phyloP scores from a whole-genome alignment of 2,797 vertebrate genomes.

The Geotrypetes seraphini region DNA sequence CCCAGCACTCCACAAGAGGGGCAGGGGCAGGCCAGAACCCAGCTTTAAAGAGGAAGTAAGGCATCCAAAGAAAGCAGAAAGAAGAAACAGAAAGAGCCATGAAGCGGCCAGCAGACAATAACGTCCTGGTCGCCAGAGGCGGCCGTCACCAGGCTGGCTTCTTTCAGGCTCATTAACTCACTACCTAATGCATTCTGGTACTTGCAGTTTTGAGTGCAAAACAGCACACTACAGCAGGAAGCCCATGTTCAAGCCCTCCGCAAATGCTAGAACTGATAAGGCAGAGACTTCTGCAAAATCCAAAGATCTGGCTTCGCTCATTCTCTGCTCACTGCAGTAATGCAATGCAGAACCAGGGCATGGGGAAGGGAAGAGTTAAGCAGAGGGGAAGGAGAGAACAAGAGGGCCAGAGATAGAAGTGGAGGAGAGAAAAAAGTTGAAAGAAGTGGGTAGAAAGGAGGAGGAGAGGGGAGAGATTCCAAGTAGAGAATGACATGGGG shows the following conservation, averaged over 20 bases:
- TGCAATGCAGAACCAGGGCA: constrained; percentile 8
- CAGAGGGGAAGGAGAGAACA: not conserved
- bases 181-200: too few relatives aligned
- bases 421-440: not conserved
- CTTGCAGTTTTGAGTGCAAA: too few relatives aligned
- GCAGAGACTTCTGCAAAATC: not conserved
- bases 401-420: not conserved
- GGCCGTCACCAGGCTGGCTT: too few relatives aligned
- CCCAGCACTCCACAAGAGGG: not conserved
- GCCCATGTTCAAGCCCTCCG: too few relatives aligned
- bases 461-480: not conserved
- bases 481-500: too few relatives aligned
- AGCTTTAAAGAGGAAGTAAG: too few relatives aligned
- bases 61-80: too few relatives aligned
- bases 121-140: not conserved
- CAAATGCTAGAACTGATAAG: too few relatives aligned
- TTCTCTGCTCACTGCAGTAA: not conserved
- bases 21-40: not conserved
- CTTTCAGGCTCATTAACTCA: too few relatives aligned
- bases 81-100: fast-evolving
- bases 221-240: too few relatives aligned
- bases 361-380: fast-evolving
- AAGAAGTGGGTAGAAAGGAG: not conserved
- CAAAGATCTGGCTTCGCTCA: not conserved
- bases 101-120: not conserved